Conservation (phyloP, 2,113 vertebrate species). For the Bufo gargarizans region DNA sequence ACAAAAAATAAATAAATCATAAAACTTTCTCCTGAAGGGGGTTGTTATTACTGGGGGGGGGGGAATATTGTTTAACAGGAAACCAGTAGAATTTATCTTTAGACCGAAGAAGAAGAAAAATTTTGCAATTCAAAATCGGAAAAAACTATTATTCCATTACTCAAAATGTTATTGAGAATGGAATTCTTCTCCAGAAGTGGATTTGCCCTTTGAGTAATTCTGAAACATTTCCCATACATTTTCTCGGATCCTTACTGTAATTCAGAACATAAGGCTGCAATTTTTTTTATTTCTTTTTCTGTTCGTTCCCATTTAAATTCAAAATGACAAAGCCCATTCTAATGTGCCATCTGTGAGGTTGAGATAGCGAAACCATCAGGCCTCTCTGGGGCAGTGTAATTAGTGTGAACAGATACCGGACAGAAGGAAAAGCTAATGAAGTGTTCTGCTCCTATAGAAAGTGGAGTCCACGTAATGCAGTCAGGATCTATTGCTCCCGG, state of each 20-base stretch:
- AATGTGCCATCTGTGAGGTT: constrained; percentile 50
- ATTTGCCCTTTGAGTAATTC: background rate
- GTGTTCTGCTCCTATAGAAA: constrained; percentile 32
- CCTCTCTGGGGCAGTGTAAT: constrained; percentile 55
- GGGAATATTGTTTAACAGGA: too few species aligned
- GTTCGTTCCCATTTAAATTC: constrained; percentile 46
- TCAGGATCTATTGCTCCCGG: background rate
- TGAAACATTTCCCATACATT: background rate
- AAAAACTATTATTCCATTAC: background rate
- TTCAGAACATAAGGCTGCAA: constrained; percentile 38
- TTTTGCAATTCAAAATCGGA: too few species aligned
- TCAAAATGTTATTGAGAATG: background rate
- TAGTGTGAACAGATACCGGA: constrained; percentile 50
- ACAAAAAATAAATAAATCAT: too few species aligned
- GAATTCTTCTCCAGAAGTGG: background rate
- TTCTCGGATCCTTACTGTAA: constrained; percentile 10
- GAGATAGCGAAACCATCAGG: constrained; percentile 46
- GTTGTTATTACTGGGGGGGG: too few species aligned
- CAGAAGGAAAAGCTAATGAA: constrained; percentile 54
- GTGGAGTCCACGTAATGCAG: background rate
- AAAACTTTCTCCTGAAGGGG: too few species aligned
- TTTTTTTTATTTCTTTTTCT: constrained; percentile 27
- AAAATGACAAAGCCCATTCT: constrained; percentile 25
- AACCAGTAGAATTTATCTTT: background rate
- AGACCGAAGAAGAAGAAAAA: background rate